These are phyloP conservation scores for Pseudopodoces humilis DNA, from an alignment of 2,113 vertebrate species.

Conservation along the genomic window DNA sequence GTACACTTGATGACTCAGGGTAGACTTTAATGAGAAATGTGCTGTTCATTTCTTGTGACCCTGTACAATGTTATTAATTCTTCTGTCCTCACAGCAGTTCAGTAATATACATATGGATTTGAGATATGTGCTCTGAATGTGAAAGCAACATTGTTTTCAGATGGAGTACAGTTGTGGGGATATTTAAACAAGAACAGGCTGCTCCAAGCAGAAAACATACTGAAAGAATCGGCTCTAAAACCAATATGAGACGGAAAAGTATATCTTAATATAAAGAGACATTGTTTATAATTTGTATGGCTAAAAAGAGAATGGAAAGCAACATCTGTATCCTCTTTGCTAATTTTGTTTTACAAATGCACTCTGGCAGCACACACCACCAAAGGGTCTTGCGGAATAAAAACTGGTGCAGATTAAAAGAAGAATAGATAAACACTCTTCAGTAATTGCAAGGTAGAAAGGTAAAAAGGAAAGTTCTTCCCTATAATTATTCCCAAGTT, in stretches of 20 bases:
- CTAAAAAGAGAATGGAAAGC: slow-evolving; percentile 38
- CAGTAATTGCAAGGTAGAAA: not conserved
- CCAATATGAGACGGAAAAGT: slow-evolving; percentile 1
- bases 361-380: slow-evolving; percentile 13
- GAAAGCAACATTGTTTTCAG: slow-evolving; percentile 5
- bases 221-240: slow-evolving; percentile 36
- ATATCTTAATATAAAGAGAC: slow-evolving; percentile 31
- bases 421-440: not conserved
- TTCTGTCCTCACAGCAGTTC: not conserved
- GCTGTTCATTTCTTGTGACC: not conserved
- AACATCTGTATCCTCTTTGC: slow-evolving; percentile 53
- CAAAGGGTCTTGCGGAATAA: not conserved
- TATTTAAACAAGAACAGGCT: slow-evolving; percentile 30
- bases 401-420: not conserved
- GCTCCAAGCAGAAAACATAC: slow-evolving; percentile 27
- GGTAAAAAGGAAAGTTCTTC: not conserved
- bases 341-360: slow-evolving; percentile 46
- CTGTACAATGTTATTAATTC: not conserved
- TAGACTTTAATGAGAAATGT: not conserved
- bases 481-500: not conserved
- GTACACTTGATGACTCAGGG: not conserved
- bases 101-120: not conserved
- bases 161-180: not conserved
- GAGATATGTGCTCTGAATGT: not conserved
- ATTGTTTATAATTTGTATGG: slow-evolving; percentile 41